A percentile compares a stretch with the other conserved stretches of the same genome.
Evolutionary conservation across 2,797 vertebrate species (phyloP).

Genomic region (Cuculus canorus): DNA sequence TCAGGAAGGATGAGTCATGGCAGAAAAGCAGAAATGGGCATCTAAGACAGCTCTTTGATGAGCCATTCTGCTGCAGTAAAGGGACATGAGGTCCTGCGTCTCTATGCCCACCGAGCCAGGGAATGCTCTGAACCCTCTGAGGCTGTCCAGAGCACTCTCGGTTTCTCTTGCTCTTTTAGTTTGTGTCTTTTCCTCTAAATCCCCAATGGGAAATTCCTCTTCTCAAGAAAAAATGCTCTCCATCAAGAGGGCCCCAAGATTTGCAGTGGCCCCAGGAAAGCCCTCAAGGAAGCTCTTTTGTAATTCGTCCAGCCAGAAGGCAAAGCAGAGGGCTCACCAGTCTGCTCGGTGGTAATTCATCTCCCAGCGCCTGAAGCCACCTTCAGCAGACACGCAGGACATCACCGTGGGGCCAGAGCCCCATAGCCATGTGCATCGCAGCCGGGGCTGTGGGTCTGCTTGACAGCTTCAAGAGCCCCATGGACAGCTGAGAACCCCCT

Average conservation of each 20-base stretch:
- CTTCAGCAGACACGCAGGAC: not conserved
- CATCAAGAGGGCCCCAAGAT: not conserved
- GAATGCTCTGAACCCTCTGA: not conserved
- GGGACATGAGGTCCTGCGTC: accelerated
- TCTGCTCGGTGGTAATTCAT: accelerated
- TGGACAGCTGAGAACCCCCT: not conserved
- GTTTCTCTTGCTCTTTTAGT: not conserved
- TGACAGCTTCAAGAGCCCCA: accelerated
- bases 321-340: not conserved
- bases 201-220: not conserved
- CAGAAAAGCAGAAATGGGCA: not conserved
- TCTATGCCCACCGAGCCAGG: not conserved
- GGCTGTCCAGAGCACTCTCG: not conserved
- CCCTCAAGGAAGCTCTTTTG: not conserved
- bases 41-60: not conserved
- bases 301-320: not conserved
- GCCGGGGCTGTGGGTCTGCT: not conserved
- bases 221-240: not conserved
- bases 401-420: accelerated
- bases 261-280: not conserved
- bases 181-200: not conserved
- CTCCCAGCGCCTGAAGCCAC: not conserved
- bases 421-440: accelerated
- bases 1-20: not conserved
- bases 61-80: not conserved